Base-by-base conservation (phyloP, 2,797 vertebrate genomes). In the Gouania willdenowi region DNA sequence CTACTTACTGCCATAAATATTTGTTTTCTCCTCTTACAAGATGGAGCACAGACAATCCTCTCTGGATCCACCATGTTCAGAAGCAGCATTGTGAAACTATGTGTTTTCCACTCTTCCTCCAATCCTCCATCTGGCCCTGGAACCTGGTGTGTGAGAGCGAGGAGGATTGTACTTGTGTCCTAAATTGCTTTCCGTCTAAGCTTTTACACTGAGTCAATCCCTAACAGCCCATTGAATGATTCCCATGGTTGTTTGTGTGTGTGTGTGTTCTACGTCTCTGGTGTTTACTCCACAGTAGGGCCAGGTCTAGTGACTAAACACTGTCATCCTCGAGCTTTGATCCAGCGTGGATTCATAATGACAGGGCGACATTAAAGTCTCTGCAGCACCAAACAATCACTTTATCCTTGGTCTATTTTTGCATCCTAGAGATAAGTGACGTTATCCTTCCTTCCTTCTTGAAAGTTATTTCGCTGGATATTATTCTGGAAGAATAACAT, bases 1-100 rank as follows among this genome's bases (percentile, higher is more conserved):
- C 77, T 78, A 71, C 83, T 81, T 83, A 77, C 68, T 83, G 67
- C 67, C 52, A 63, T 52, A 82, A 65, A 81, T 82, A 82, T 83
- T 64, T 74, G 43, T 25, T 68, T 54, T 71, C 50, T 66, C 24
- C 41, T 41, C 63, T 66, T 63, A 68, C 39, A 68, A 56, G 45
- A 66, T 56, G 70, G 44, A 55, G 51, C 41, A 60, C 32, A 38
- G 42, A 72, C 77, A 71, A 66, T 59, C 54, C 49, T 36, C 18
- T 35, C 45, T 28, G 40, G 58, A 57, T 69, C 63, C 54, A 70
- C 38, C 36, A 48, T 66, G 57, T 76, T 72, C 71, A 34, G 60
- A 58, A 59, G 70, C 52, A 71, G 57, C 54, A 63, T 73, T 79
- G 65, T 40, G 48, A 52, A 73, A 52, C 43, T 46, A 14, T 45